These are phyloP conservation scores for Crotalus tigris DNA, from an alignment of 2,113 vertebrate species.

Conservation along the genomic window DNA sequence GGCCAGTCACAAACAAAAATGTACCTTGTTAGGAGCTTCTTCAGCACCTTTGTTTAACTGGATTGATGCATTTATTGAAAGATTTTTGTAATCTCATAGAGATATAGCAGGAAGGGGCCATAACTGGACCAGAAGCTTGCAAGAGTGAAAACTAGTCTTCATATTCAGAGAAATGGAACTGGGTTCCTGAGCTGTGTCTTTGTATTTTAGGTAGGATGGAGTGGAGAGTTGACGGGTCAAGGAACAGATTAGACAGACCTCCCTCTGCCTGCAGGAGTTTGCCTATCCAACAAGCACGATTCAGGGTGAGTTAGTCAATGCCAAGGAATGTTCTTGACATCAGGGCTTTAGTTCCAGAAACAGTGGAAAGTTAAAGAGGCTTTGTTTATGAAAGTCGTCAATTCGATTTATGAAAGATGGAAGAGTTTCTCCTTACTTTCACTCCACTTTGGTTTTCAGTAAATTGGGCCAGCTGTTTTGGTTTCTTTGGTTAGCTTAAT, in stretches of 20 bases:
- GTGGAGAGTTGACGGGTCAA: slow-evolving; percentile 41
- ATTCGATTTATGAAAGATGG: not conserved
- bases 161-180: fast-evolving
- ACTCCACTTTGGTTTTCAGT: not conserved
- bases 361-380: not conserved
- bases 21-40: not conserved
- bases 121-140: not conserved
- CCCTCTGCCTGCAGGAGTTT: slow-evolving; percentile 17
- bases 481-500: not conserved
- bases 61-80: not conserved
- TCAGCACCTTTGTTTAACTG: not conserved
- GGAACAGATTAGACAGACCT: slow-evolving; percentile 48
- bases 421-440: not conserved
- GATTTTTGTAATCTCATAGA: not conserved
- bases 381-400: not conserved
- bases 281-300: not conserved
- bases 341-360: not conserved
- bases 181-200: slow-evolving; percentile 19
- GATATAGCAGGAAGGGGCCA: fast-evolving
- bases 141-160: not conserved
- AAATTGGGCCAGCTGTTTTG: not conserved
- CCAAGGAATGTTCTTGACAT: not conserved
- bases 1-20: not conserved
- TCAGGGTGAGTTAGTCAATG: slow-evolving; percentile 58
- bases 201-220: slow-evolving; percentile 65